Percentiles rank a stretch among this genome's conserved stretches.
Evolutionary conservation across 2,797 vertebrate genomes (phyloP).

Genomic region (Sparidentex hasta): DNA sequence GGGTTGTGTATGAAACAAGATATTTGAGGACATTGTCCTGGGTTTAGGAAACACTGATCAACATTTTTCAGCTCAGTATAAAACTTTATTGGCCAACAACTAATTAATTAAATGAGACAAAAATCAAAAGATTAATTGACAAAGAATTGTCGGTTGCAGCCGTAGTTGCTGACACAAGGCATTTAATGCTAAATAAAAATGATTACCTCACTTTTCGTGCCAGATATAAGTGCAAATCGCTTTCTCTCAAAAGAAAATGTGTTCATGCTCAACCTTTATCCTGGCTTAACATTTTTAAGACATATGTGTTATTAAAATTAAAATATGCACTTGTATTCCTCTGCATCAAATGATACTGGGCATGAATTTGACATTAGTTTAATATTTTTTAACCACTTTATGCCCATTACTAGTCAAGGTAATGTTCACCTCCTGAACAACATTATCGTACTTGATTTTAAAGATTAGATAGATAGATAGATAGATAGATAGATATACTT

Average conservation of each 20-base stretch:
- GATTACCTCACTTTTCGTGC: not conserved
- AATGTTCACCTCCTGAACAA: not conserved
- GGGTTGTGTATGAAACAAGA: too few relatives aligned
- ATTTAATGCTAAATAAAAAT: not conserved
- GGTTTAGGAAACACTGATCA: too few relatives aligned
- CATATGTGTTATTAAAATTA: not conserved
- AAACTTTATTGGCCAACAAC: too few relatives aligned
- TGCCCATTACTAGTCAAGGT: too few relatives aligned
- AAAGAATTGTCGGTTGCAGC: too few relatives aligned
- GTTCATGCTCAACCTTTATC: not conserved
- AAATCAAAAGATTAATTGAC: too few relatives aligned
- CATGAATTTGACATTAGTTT: not conserved
- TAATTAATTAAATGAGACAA: too few relatives aligned
- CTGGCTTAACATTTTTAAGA: not conserved
- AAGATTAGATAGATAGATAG: too few relatives aligned
- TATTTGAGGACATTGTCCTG: too few relatives aligned
- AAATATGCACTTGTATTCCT: not conserved
- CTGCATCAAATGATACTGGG: not conserved
- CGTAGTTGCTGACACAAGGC: not conserved
- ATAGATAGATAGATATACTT: too few relatives aligned
- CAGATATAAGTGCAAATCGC: not conserved
- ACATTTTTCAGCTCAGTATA: too few relatives aligned
- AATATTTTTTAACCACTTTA: not conserved
- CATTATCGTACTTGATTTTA: too few relatives aligned
- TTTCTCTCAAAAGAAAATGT: not conserved